These are phyloP conservation scores for Drosophila setosimentum DNA, from an alignment of 2,888 invertebrate genomes.

Conservation along the genomic window DNA sequence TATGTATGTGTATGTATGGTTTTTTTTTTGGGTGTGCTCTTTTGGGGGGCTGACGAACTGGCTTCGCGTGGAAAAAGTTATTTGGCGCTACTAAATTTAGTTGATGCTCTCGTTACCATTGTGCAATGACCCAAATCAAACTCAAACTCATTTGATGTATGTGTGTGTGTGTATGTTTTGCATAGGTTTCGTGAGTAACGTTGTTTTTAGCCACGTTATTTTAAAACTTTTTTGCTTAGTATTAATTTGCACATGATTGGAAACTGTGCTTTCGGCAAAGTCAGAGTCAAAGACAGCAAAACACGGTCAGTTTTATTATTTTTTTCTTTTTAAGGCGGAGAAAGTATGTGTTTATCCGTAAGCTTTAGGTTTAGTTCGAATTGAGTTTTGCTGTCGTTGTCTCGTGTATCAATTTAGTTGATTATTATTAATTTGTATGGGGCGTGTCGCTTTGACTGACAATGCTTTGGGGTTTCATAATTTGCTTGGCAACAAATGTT, in stretches of 20 bases:
- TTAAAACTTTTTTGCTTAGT: conserved; percentile 32
- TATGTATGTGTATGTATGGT: background rate
- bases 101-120: conserved; percentile 73
- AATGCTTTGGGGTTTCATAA: conserved; percentile 63
- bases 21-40: conserved; percentile 18
- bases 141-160: conserved; percentile 51
- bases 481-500: conserved; percentile 67
- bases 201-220: conserved; percentile 11
- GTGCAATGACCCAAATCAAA: conserved; percentile 81
- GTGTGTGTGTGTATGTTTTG: conserved; percentile 18
- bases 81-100: conserved; percentile 70
- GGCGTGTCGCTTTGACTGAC: conserved; percentile 41
- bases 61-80: conserved; percentile 39
- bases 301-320: conserved; percentile 14
- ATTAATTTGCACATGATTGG: conserved; percentile 74
- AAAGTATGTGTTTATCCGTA: conserved; percentile 56
- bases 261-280: conserved; percentile 15
- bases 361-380: conserved; percentile 31
- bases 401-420: conserved; percentile 34
- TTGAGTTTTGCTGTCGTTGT: conserved; percentile 12
- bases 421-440: conserved; percentile 43
- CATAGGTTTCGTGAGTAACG: conserved; percentile 34
- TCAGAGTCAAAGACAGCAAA: conserved; percentile 5
- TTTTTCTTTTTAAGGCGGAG: conserved; percentile 42
- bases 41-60: conserved; percentile 37